Base-by-base conservation (phyloP, 1,140 invertebrate species). In the Tetragnatha versicolor region DNA sequence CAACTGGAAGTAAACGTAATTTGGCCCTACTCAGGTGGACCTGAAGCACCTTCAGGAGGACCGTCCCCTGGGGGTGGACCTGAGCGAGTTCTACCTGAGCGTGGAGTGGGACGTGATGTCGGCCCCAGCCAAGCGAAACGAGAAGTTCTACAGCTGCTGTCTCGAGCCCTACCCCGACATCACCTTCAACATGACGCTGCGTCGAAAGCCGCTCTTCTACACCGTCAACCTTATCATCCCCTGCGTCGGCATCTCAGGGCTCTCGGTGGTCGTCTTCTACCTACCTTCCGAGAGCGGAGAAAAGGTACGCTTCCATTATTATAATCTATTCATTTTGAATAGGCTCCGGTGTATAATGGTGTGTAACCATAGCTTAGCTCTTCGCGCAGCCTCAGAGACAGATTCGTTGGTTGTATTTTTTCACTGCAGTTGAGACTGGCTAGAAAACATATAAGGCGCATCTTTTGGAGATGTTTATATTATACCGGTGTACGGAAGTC, bases 231-330 rank as follows among this genome's bases (percentile, higher is more conserved):
- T 97, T 72, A 97, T 97, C 83, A 95, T 97, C 83, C 95, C 95
- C 29, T 97, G 94, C 85, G 94, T 98, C 47, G 95, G 95, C 61
- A 96, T 96, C 83, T 97, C 96, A 35, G 98, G 98, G 87, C 90
- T 99, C 25, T 98, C 97, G 58, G 94, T 98, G 17, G 88, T 99
- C 25, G 98, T 99, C 72, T 99, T 99, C 88, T 99, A 99, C 86
- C 86, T 99, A 81, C 98, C 98, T 49, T 97, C 95, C 63, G 96
- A 98, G 87, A 97, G 95, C 51, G 96, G 97, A 76, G 97, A 98
- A 87, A 98, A 98, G 85, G 86, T 98, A 82, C 97, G 96, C 58
- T n/a, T n/a, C n/a, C n/a, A n/a, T n/a, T n/a, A n/a, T n/a, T n/a
- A n/a, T n/a, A n/a, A n/a, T n/a, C n/a, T n/a, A n/a, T n/a, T n/a